Conservation (phyloP, 2,113 vertebrate species). For the Tympanuchus pallidicinctus region DNA sequence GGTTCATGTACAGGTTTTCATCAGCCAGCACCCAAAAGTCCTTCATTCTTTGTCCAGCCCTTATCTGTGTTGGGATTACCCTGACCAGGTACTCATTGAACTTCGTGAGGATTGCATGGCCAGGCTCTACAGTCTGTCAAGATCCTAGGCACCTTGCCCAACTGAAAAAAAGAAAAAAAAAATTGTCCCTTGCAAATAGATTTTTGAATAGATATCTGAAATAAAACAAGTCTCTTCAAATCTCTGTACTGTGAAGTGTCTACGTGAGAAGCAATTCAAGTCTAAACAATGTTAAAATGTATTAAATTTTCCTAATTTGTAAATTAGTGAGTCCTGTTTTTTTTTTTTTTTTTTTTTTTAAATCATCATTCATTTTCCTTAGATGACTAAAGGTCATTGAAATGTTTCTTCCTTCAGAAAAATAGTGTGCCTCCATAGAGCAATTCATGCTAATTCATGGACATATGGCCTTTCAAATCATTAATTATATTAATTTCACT, state of each 20-base stretch:
- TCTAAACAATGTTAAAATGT: neutral
- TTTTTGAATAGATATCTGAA: neutral
- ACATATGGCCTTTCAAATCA: conserved; percentile 10
- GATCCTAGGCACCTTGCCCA: neutral
- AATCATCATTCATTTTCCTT: neutral
- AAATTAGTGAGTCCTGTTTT: neutral
- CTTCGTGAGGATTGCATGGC: neutral
- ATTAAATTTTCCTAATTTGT: neutral
- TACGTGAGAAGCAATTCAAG: neutral
- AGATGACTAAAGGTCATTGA: neutral
- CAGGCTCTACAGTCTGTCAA: neutral
- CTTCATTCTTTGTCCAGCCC: neutral
- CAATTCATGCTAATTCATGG: conserved; percentile 39
- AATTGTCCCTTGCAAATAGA: neutral
- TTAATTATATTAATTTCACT: conserved; percentile 74
- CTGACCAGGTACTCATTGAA: neutral
- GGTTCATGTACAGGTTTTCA: neutral
- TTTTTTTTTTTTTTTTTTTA: neutral
- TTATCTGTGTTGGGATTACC: neutral
- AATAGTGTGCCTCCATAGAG: neutral
- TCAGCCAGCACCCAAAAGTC: neutral
- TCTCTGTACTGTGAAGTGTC: neutral
- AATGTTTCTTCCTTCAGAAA: conserved; percentile 21
- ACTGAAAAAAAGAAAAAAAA: neutral
- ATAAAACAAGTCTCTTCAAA: neutral